Conservation (phyloP, 2,113 vertebrate genomes). For the Telmatochromis sp. region DNA sequence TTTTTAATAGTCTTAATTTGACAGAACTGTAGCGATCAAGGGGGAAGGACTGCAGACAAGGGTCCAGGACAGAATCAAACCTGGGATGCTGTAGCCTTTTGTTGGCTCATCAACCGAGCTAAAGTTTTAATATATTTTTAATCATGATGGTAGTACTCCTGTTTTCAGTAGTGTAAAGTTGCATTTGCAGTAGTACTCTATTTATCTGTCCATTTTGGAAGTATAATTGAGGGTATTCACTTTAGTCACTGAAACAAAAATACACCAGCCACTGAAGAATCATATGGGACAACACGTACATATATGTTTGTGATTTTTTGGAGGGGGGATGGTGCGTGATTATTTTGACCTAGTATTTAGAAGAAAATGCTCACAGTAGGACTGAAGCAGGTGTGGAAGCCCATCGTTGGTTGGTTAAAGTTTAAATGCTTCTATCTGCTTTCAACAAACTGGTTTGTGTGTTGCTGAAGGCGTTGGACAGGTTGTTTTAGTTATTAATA, state of each 20-base stretch:
- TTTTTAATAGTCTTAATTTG: background rate
- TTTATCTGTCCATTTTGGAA: background rate
- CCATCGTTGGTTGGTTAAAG: background rate
- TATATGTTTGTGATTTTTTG: background rate
- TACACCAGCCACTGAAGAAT: background rate
- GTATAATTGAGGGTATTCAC: background rate
- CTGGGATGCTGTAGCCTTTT: background rate
- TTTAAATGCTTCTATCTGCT: background rate
- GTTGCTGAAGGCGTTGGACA: background rate
- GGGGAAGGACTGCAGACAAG: background rate
- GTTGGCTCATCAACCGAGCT: background rate
- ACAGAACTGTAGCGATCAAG: background rate
- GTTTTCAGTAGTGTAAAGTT: background rate
- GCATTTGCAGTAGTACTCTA: background rate
- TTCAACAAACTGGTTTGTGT: background rate
- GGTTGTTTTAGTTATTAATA: constrained; percentile 4
- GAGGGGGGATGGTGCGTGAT: background rate
- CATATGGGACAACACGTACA: background rate
- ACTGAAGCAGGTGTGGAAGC: background rate
- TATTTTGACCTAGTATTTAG: background rate
- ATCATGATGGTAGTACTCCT: background rate
- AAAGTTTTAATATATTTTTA: background rate
- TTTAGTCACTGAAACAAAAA: background rate
- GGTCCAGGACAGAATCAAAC: background rate
- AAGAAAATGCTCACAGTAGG: background rate